Evolutionary conservation across 1,140 invertebrate genomes (phyloP).

Genomic region (Drosophila santomea): DNA sequence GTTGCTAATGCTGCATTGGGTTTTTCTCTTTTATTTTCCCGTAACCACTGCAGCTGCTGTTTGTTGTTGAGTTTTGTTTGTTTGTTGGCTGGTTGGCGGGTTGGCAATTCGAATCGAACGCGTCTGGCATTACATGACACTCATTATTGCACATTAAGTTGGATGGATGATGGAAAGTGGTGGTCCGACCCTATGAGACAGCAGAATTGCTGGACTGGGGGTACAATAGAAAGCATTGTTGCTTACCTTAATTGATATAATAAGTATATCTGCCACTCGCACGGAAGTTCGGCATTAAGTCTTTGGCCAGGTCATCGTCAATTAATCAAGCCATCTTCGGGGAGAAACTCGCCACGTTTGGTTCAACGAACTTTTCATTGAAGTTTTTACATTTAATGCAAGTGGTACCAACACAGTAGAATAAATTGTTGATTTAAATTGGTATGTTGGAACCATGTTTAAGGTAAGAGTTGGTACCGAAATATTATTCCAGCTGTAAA

Average conservation of each 20-base stretch:
- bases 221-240: constrained; percentile 47
- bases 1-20: constrained; percentile 42
- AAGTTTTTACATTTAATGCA: too few relatives aligned
- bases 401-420: too few relatives aligned
- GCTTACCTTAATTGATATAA: constrained; percentile 73
- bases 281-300: constrained; percentile 67
- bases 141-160: constrained; percentile 68
- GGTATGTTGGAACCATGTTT: too few relatives aligned
- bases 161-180: constrained; percentile 55
- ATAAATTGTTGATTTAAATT: too few relatives aligned
- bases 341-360: constrained; percentile 14
- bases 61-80: constrained; percentile 3
- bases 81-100: constrained; percentile 2
- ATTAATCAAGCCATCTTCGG: constrained; percentile 31
- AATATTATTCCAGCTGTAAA: neutral
- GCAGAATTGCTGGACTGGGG: constrained; percentile 39
- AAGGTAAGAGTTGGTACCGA: neutral
- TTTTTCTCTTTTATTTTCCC: constrained; percentile 37
- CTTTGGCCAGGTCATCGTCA: constrained; percentile 68
- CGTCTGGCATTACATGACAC: constrained; percentile 69
- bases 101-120: constrained; percentile 34
- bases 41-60: constrained; percentile 26
- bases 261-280: constrained; percentile 56
- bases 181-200: constrained; percentile 52
- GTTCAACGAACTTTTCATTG: constrained; percentile 18